Conservation (phyloP, 1,140 invertebrate genomes). For the Heliothis virescens region DNA sequence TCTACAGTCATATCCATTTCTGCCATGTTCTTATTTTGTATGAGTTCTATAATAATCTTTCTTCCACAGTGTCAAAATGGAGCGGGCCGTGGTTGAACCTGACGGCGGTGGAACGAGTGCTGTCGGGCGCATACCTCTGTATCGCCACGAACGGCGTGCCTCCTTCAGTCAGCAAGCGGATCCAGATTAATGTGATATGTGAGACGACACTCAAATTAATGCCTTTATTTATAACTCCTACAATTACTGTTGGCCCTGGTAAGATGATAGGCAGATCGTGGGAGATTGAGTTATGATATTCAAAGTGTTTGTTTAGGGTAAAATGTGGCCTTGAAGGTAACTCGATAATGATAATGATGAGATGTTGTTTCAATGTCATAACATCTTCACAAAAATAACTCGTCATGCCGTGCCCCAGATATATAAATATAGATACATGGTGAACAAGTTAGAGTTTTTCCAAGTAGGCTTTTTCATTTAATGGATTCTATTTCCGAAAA, state of each 20-base stretch:
- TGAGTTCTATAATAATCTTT: constrained; percentile 25
- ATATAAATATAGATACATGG: too few species aligned
- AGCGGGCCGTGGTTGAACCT: constrained; percentile 90
- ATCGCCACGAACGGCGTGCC: constrained; percentile 90
- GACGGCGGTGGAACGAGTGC: constrained; percentile 91
- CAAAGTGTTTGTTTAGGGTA: background rate
- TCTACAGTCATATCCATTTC: too few species aligned
- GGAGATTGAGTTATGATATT: constrained; percentile 8
- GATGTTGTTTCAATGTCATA: too few species aligned
- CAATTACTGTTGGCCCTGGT: constrained; percentile 24
- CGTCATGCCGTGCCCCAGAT: too few species aligned
- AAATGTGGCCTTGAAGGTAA: too few species aligned
- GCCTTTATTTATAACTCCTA: constrained; percentile 8
- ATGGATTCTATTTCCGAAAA: too few species aligned
- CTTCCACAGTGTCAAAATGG: constrained; percentile 77
- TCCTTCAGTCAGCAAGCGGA: constrained; percentile 90
- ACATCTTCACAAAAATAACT: too few species aligned
- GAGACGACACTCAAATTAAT: constrained; percentile 73
- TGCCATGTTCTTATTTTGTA: too few species aligned
- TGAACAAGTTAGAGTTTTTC: too few species aligned
- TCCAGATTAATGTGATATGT: constrained; percentile 89
- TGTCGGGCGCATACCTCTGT: constrained; percentile 93
- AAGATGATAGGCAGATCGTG: background rate
- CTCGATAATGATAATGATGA: too few species aligned
- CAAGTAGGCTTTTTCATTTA: too few species aligned